These are phyloP conservation scores for Drosophila burlai DNA, from an alignment of 1,140 invertebrate genomes.

Conservation along the genomic window DNA sequence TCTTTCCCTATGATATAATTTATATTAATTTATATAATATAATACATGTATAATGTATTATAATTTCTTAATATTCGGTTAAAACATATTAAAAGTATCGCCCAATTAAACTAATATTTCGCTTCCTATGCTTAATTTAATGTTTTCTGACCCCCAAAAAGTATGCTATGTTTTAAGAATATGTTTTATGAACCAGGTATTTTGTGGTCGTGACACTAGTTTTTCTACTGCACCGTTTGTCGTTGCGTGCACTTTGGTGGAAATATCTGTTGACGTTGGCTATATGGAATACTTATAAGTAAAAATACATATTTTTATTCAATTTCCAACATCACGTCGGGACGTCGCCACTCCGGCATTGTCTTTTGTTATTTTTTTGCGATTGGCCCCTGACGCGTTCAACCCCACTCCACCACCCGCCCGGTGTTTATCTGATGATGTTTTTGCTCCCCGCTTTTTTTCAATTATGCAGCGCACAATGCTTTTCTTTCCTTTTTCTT, in stretches of 20 bases:
- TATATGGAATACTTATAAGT: constrained; percentile 63
- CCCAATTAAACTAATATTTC: too few species aligned
- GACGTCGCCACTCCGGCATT: constrained; percentile 56
- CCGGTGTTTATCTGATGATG: constrained; percentile 46
- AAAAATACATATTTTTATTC: constrained; percentile 65
- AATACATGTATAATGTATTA: too few species aligned
- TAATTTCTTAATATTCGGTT: too few species aligned
- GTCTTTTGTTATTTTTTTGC: constrained; percentile 53
- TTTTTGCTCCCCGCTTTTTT: constrained; percentile 41
- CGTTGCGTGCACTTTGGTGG: constrained; percentile 76
- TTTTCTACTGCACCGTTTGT: constrained; percentile 35
- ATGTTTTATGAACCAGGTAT: background rate
- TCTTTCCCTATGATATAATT: too few species aligned
- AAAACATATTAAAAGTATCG: too few species aligned
- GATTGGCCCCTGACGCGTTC: constrained; percentile 36
- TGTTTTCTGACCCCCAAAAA: background rate
- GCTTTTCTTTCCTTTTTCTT: constrained; percentile 41
- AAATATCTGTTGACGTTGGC: constrained; percentile 75
- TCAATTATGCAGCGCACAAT: constrained; percentile 50
- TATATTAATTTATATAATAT: too few species aligned
- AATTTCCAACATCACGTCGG: constrained; percentile 72
- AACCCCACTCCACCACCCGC: background rate
- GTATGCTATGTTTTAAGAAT: background rate
- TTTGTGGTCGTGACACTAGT: background rate
- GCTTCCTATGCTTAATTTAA: too few species aligned